A percentile compares a stretch with the other conserved stretches of the same genome.
Evolutionary conservation across 2,888 invertebrate genomes (phyloP).

Genomic region (Eilema griseolum): DNA sequence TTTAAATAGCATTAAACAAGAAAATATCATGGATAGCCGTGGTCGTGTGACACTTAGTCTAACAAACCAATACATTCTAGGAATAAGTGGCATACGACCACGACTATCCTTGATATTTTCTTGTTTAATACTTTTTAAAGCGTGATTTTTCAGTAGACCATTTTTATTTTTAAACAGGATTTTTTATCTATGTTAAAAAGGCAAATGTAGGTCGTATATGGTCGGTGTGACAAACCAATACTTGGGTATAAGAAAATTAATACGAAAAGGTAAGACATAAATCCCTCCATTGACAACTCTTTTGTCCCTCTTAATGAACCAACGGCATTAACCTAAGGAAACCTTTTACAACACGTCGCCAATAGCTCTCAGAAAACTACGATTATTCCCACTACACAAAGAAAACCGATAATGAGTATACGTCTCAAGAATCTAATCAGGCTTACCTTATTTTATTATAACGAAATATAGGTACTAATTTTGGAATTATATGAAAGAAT

Average conservation of each 20-base stretch:
- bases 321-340: background rate
- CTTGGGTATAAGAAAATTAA: background rate
- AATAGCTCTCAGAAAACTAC: background rate
- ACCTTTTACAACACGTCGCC: background rate
- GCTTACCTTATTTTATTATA: background rate
- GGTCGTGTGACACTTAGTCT: no score
- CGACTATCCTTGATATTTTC: no score
- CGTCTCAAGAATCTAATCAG: conserved; percentile 4
- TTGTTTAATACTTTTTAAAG: no score
- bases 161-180: no score
- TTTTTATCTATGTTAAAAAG: no score
- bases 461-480: background rate
- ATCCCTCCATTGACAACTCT: background rate
- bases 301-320: background rate
- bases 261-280: background rate
- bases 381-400: conserved; percentile 1
- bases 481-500: background rate
- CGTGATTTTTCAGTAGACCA: no score
- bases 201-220: no score
- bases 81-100: no score
- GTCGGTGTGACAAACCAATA: background rate
- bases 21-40: no score
- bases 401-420: background rate
- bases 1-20: no score
- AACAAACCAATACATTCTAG: no score